Evolutionary conservation across 1,140 invertebrate genomes (phyloP).

Genomic region (Oncopeltus fasciatus): DNA sequence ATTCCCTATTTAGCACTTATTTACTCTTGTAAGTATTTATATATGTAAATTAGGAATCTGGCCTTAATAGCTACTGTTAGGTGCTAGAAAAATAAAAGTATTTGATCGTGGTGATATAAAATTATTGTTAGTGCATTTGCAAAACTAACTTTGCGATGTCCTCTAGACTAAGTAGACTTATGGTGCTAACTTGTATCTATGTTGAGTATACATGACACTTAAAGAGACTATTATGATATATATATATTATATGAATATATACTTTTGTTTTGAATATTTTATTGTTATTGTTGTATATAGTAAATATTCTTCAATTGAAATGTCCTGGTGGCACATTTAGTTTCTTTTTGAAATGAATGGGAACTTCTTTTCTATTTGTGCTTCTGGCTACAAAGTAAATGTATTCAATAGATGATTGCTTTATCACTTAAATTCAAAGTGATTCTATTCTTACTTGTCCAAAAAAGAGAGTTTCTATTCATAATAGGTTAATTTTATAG

Average conservation of each 20-base stretch:
- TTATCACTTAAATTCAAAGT: no score
- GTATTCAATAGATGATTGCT: no score
- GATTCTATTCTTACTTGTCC: no score
- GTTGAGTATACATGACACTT: neutral
- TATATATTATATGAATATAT: neutral
- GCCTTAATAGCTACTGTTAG: constrained; percentile 3
- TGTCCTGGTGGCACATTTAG: no score
- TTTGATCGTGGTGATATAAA: neutral
- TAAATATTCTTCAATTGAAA: no score
- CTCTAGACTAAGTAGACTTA: neutral
- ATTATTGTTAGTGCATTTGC: neutral
- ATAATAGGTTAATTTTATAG: neutral
- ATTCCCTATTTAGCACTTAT: neutral
- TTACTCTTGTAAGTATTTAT: neutral
- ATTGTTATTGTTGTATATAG: neutral
- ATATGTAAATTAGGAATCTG: neutral
- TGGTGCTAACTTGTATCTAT: neutral
- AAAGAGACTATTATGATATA: neutral
- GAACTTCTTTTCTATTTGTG: no score
- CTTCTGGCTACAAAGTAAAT: no score
- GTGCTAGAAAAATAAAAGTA: neutral
- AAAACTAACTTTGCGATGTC: neutral
- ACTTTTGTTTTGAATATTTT: neutral
- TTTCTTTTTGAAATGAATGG: no score
- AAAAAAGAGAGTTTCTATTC: neutral